These are phyloP conservation scores for Odontophorus gujanensis DNA, from an alignment of 2,113 vertebrate genomes.

Conservation along the genomic window DNA sequence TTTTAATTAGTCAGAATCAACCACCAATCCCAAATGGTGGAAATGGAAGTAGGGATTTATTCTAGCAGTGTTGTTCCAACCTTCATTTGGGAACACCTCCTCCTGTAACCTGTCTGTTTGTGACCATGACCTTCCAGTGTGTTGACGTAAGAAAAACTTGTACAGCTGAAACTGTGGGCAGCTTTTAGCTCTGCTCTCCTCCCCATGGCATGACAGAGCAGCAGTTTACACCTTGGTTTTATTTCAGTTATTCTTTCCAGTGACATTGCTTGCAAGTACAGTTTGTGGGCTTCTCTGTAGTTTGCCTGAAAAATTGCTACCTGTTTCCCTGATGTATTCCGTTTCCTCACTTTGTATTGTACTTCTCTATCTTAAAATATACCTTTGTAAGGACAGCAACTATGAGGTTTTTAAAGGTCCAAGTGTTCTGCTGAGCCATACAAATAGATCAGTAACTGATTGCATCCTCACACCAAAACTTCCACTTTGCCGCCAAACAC, in stretches of 20 bases:
- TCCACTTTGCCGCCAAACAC: not conserved
- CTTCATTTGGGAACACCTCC: not conserved
- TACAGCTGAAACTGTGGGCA: not conserved
- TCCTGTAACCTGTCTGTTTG: not conserved
- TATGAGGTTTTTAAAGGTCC: rapidly evolving
- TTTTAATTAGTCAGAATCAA: not conserved
- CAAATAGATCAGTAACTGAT: not conserved
- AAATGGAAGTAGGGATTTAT: not conserved
- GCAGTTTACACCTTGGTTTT: not conserved
- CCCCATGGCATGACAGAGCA: not conserved
- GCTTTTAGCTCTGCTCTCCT: not conserved
- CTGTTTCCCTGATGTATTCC: not conserved
- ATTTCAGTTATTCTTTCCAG: not conserved
- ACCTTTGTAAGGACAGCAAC: not conserved
- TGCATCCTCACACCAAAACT: rapidly evolving
- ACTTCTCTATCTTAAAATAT: not conserved
- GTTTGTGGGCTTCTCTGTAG: not conserved
- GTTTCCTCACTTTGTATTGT: not conserved
- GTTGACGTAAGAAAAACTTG: not conserved
- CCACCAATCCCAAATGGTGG: not conserved
- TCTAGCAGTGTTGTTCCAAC: not conserved
- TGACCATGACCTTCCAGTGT: not conserved
- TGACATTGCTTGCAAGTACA: no score
- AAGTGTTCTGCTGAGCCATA: rapidly evolving
- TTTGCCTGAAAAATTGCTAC: not conserved